Evolutionary conservation across 2,888 invertebrate genomes (phyloP).

Genomic region (Acanthopleura granulata): DNA sequence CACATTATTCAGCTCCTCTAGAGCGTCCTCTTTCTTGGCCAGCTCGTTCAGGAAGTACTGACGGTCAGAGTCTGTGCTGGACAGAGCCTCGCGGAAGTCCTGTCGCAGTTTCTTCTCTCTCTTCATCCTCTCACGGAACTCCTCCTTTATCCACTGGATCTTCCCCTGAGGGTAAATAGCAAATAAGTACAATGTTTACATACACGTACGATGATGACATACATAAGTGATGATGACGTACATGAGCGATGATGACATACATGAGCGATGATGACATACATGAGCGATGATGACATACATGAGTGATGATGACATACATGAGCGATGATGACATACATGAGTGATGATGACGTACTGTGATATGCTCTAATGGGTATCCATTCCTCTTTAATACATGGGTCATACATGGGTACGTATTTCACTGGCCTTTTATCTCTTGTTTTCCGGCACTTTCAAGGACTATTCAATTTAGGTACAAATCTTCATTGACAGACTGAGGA

Average conservation of each 20-base stretch:
- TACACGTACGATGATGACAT: too few species aligned
- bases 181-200: not conserved
- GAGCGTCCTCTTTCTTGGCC: slow-evolving; percentile 49
- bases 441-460: too few species aligned
- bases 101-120: slow-evolving; percentile 51
- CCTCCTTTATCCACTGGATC: slow-evolving; percentile 54
- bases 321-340: too few species aligned
- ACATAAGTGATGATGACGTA: too few species aligned
- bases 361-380: slow-evolving; percentile 30
- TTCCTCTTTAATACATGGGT: too few species aligned
- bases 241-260: too few species aligned
- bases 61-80: slow-evolving; percentile 50
- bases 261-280: slow-evolving; percentile 27
- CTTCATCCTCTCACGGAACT: slow-evolving; percentile 46
- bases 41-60: slow-evolving; percentile 52
- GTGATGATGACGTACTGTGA: slow-evolving; percentile 15
- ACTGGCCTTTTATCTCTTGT: too few species aligned
- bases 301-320: too few species aligned
- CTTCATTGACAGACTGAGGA: too few species aligned
- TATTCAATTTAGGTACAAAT: too few species aligned
- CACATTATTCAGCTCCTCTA: slow-evolving; percentile 53
- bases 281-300: too few species aligned
- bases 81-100: slow-evolving; percentile 55
- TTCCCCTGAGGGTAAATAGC: slow-evolving; percentile 41
- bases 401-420: too few species aligned